These are phyloP conservation scores for Incurvaria masculella DNA, from an alignment of 2,888 invertebrate genomes.

Conservation along the genomic window DNA sequence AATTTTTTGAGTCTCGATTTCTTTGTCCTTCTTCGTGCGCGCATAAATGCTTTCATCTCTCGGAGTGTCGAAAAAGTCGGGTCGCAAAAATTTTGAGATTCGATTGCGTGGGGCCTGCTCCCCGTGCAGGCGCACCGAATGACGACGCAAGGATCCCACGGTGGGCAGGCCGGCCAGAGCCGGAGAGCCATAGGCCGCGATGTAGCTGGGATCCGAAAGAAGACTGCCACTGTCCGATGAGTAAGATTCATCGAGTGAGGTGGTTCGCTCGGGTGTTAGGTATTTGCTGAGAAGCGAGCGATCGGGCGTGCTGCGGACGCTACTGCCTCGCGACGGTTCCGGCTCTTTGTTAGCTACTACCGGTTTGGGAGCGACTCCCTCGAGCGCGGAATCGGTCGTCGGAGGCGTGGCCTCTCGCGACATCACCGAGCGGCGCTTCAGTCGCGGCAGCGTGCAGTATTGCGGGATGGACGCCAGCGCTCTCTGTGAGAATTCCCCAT, in stretches of 20 bases:
- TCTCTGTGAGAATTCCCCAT: not conserved
- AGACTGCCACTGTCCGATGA: slow-evolving; percentile 32
- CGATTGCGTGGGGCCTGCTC: slow-evolving; percentile 53
- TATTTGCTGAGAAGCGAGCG: slow-evolving; percentile 57
- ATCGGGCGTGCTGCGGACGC: slow-evolving; percentile 38
- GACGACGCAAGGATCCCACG: slow-evolving; percentile 24
- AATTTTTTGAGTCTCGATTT: slow-evolving; percentile 66
- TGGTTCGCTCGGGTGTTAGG: slow-evolving; percentile 41
- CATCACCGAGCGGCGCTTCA: slow-evolving; percentile 25
- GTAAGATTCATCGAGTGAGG: slow-evolving; percentile 32
- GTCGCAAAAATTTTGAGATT: slow-evolving; percentile 70
- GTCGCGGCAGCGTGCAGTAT: slow-evolving; percentile 35
- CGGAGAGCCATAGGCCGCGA: slow-evolving; percentile 33
- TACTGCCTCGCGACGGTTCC: slow-evolving; percentile 20
- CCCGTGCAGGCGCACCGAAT: slow-evolving; percentile 28
- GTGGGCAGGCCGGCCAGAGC: slow-evolving; percentile 16
- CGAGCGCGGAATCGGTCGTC: not conserved
- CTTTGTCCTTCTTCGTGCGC: slow-evolving; percentile 60
- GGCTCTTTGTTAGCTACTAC: slow-evolving; percentile 12
- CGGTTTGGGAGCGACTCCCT: slow-evolving; percentile 4
- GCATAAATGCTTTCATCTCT: slow-evolving; percentile 64
- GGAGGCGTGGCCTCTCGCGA: slow-evolving; percentile 18
- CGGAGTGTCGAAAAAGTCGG: slow-evolving; percentile 73
- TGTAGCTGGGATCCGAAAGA: slow-evolving; percentile 37
- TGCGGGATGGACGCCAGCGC: slow-evolving; percentile 19